Base-by-base conservation (phyloP, 2,797 vertebrate species). In the Hirundo rustica region DNA sequence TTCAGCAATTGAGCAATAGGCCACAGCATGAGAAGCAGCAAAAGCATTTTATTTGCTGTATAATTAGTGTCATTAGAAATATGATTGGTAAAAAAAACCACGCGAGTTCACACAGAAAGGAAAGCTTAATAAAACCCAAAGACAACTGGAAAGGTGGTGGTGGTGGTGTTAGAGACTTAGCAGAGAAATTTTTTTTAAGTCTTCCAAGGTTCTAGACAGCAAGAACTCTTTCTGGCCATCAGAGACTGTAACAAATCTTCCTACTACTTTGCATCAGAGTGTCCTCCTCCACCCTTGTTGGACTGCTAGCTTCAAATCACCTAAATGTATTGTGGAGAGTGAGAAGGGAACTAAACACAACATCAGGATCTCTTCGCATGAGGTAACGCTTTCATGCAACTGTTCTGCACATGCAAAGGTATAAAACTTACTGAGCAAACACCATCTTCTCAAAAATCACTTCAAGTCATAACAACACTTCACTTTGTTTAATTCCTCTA, bases 401-500 rank as follows among this genome's bases (percentile, higher is more conserved):
- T 79, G 57, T 77, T 93, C 73, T 47, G 74, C 77, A 95, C 92
- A 94, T 91, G 85, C 93, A 95, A 84, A 86, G 72, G 88, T 50
- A 92, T 70, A 87, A 92, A 93, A 93, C 74, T 82, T 55, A 95
- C 45, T 92, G 73, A 68, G 92, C 77, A 96, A 92, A 96, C 74
- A 85, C 21, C 16, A 42, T 70, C 70, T 92, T 92, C 57, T 73
- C 64, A 96, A 96, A 93, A 95, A 96, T 64, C 75, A 96, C 87
- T 84, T 95, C 95, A 90, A 93, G 79, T 93, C 97, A 91, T 54
- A 65, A 92, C 85, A 85, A 93, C 58, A 92, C 94, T 97, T 97
- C 91, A 95, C 88, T 97, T 94, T 75, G 89, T 97, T 98, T 97
- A 97, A 97, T 97, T 97, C 91, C 96, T 86, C 94, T 94, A 96